phyloP scores from a whole-genome alignment of 2,888 invertebrate species.

The Scaptomyza caliginosa region DNA sequence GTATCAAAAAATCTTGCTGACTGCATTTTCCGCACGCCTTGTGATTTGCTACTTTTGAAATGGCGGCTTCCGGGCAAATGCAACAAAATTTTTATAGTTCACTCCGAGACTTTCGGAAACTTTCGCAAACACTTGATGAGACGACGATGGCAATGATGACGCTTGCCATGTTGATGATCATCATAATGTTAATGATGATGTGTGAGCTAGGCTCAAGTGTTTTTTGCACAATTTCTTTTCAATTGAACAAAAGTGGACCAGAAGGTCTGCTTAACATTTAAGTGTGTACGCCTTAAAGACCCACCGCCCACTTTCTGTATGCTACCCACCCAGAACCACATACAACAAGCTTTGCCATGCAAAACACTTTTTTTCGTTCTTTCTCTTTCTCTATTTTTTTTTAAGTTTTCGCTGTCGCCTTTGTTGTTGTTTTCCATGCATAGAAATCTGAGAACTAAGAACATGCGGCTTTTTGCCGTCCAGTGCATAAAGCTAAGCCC shows the following conservation, averaged over 20 bases:
- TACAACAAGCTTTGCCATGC: slow-evolving; percentile 40
- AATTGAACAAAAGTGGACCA: slow-evolving; percentile 77
- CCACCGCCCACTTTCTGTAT: neutral
- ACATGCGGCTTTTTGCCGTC: slow-evolving; percentile 74
- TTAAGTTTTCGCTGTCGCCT: slow-evolving; percentile 60
- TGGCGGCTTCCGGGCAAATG: slow-evolving; percentile 44
- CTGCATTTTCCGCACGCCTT: slow-evolving; percentile 69
- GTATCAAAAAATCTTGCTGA: too few relatives aligned
- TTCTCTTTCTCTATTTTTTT: too few relatives aligned
- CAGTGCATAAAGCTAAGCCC: slow-evolving; percentile 31
- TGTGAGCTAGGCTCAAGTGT: slow-evolving; percentile 66
- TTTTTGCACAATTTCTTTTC: slow-evolving; percentile 78
- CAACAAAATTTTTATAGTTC: slow-evolving; percentile 48
- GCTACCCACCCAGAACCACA: neutral
- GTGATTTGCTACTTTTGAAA: slow-evolving; percentile 70
- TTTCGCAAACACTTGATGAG: slow-evolving; percentile 71
- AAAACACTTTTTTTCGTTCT: too few relatives aligned
- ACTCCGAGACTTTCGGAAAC: slow-evolving; percentile 70
- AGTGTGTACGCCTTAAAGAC: slow-evolving; percentile 35
- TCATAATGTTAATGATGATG: slow-evolving; percentile 20
- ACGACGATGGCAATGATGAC: slow-evolving; percentile 16
- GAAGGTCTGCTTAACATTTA: slow-evolving; percentile 53
- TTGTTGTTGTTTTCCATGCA: slow-evolving; percentile 62
- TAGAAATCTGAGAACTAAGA: slow-evolving; percentile 48
- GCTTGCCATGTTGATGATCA: slow-evolving; percentile 14